Base-by-base conservation (phyloP, 2,797 vertebrate species). In the Eospalax fontanierii region DNA sequence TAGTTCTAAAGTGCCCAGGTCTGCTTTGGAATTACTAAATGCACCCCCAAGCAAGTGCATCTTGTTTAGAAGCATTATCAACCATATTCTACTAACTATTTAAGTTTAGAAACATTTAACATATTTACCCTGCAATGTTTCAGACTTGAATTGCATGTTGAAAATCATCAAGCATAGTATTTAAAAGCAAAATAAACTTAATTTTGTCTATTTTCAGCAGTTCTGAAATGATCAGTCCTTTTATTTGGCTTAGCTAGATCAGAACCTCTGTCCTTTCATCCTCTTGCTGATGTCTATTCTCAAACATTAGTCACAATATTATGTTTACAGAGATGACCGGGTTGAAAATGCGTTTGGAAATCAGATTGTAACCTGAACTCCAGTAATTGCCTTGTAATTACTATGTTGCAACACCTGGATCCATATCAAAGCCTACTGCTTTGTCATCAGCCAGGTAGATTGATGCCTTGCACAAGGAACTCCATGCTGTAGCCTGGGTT, bases 281-380 rank as follows among this genome's bases (percentile, higher is more conserved):
- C 10, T 78, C n/a, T 54, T 83, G 43, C n/a, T 78, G 5, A 70
- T 95, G 65, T 76, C 30, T 85, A 16, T 94, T 95, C 95, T 83
- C 88, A 88, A 87, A 65, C 35, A 59, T 35, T 46, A 92, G 9
- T 70, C 33, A 54, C 28, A 40, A 86, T 43, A 85, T 75, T 50
- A 92, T 40, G 35, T 88, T 90, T 91, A 87, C 38, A 88, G 50
- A 96, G 91, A 80, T 82, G 1, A 28, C 2, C 24, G 15, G 84
- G 10, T 61, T 12, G 40, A 92, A 75, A 75, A 30, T 38, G 12
- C 28, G 92, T 87, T 50, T 43, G 22, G 21, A 93, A 93, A 89
- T 63, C 66, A 88, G 54, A 91, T 95, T 89, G 89, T 59, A 38
- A 63, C 12, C 12, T 38, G 28, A 83, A 83, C 76, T 87, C 28